phyloP scores from a whole-genome alignment of 2,888 invertebrate species.

The Cheilosia urbana region DNA sequence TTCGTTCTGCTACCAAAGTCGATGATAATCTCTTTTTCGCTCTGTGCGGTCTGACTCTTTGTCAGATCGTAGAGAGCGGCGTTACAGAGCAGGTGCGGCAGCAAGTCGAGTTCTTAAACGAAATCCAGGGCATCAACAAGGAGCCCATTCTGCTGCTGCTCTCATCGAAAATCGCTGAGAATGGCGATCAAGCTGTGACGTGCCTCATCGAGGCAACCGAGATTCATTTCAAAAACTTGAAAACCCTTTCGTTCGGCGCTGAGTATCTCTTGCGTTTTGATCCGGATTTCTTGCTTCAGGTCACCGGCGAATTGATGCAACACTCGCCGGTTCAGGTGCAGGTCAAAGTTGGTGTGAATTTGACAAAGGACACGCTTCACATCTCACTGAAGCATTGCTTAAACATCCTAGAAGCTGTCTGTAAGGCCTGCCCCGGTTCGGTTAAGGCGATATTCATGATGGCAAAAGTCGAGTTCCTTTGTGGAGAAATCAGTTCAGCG shows the following conservation, averaged over 20 bases:
- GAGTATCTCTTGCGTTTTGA: conserved; percentile 91
- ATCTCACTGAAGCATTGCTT: conserved; percentile 86
- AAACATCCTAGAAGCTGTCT: conserved; percentile 89
- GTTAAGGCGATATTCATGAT: conserved; percentile 88
- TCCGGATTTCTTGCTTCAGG: conserved; percentile 92
- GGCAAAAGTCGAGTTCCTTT: conserved; percentile 92
- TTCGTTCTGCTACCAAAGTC: conserved; percentile 91
- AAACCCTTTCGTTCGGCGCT: conserved; percentile 88
- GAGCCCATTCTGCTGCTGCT: conserved; percentile 89
- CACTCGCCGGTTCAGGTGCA: conserved; percentile 88
- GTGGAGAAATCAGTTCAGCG: conserved; percentile 90
- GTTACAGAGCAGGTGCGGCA: conserved; percentile 89
- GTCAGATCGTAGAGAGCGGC: conserved; percentile 91
- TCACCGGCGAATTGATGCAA: conserved; percentile 90
- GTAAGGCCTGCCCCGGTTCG: conserved; percentile 93
- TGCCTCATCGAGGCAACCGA: conserved; percentile 87
- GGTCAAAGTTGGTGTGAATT: conserved; percentile 81
- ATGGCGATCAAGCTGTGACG: conserved; percentile 85
- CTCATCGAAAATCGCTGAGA: conserved; percentile 87
- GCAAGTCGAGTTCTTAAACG: conserved; percentile 93
- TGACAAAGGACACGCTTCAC: conserved; percentile 84
- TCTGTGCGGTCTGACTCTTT: conserved; percentile 91
- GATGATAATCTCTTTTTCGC: conserved; percentile 93
- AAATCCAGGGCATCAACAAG: conserved; percentile 89
- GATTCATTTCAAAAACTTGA: conserved; percentile 84